A percentile compares a stretch with the other conserved stretches of the same genome.
phyloP scores from a whole-genome alignment of 2,113 vertebrate genomes.

The Isichthys henryi region DNA sequence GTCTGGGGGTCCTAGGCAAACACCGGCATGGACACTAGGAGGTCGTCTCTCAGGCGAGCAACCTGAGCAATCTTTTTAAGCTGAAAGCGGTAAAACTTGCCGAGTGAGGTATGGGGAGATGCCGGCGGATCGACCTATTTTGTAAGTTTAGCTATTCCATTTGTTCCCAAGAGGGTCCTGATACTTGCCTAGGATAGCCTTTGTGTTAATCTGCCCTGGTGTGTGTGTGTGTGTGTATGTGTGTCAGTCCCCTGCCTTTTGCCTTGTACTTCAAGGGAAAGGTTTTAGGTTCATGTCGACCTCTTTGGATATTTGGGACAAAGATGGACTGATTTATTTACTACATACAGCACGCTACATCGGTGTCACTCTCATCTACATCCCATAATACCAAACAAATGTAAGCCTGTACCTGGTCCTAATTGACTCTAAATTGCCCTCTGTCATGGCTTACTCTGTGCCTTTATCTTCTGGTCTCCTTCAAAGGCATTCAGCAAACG shows the following conservation, averaged over 20 bases:
- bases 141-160: neutral
- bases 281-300: neutral
- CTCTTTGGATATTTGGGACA: neutral
- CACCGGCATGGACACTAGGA: neutral
- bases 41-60: neutral
- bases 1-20: neutral
- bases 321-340: neutral
- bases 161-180: neutral
- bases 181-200: neutral
- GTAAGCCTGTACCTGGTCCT: neutral
- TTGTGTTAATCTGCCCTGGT: neutral
- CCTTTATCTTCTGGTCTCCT: neutral
- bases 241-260: neutral
- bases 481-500: neutral
- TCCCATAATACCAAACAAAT: neutral
- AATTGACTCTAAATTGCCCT: neutral
- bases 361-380: neutral
- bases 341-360: neutral
- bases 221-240: neutral
- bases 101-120: neutral
- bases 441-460: neutral
- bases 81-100: neutral
- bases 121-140: neutral
- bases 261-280: neutral
- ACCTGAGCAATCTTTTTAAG: neutral